Evolutionary conservation across 2,797 vertebrate species (phyloP).

Genomic region (Ceryle rudis): DNA sequence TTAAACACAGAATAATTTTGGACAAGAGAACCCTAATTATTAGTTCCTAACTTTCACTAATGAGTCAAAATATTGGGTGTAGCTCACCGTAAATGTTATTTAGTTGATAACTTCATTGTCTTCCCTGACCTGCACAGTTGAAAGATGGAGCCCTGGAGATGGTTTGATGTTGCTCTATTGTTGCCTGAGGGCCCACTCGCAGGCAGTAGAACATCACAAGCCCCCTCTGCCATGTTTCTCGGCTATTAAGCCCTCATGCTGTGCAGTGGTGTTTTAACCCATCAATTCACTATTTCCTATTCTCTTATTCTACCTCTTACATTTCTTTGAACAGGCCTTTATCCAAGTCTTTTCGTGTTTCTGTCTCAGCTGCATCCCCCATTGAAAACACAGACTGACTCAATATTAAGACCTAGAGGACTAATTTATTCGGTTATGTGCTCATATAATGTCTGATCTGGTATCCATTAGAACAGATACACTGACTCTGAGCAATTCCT

Average conservation of each 20-base stretch:
- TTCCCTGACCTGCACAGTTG: background rate
- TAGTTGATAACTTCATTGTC: background rate
- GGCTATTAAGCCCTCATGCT: background rate
- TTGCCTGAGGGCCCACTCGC: background rate
- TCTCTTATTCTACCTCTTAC: background rate
- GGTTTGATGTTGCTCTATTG: background rate
- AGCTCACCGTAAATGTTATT: background rate
- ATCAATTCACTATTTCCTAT: background rate
- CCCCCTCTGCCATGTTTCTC: background rate
- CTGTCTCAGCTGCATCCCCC: background rate
- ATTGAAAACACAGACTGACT: background rate
- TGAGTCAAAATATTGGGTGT: background rate
- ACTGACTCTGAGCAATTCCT: background rate
- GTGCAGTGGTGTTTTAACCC: background rate
- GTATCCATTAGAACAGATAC: background rate
- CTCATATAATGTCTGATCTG: background rate
- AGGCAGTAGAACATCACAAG: background rate
- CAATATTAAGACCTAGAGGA: background rate
- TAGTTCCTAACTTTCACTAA: background rate
- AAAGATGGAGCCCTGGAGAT: background rate
- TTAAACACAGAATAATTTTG: background rate
- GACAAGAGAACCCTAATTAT: background rate
- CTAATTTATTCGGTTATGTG: background rate
- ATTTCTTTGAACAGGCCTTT: background rate
- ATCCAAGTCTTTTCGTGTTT: background rate